These are phyloP conservation scores for Megamerina dolium DNA, from an alignment of 2,888 invertebrate genomes.

Conservation along the genomic window DNA sequence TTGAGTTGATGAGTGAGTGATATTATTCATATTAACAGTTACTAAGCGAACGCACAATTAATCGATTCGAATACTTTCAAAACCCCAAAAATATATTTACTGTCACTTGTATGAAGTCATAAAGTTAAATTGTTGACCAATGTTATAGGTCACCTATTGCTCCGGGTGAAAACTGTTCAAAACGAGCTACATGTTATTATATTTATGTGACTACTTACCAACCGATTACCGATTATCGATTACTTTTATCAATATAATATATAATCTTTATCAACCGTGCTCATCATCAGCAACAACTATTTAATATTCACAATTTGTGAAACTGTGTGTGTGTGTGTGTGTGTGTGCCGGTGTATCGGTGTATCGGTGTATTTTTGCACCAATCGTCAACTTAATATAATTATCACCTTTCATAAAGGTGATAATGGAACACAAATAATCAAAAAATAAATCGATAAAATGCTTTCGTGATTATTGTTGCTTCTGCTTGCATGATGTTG, in stretches of 20 bases:
- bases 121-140: not conserved
- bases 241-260: too few relatives aligned
- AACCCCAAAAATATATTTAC: not conserved
- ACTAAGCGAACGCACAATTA: too few relatives aligned
- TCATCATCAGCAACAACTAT: not conserved
- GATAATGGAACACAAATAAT: constrained; percentile 5
- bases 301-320: not conserved
- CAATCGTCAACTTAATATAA: constrained; percentile 29
- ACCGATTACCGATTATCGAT: too few relatives aligned
- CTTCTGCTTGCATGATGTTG: too few relatives aligned
- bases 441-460: constrained; percentile 33
- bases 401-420: constrained; percentile 29
- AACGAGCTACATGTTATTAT: too few relatives aligned
- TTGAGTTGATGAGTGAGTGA: too few relatives aligned
- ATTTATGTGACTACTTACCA: too few relatives aligned
- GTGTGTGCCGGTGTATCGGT: constrained; percentile 1
- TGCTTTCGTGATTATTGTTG: too few relatives aligned
- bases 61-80: too few relatives aligned
- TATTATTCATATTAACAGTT: too few relatives aligned
- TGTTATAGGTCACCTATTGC: too few relatives aligned
- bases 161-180: too few relatives aligned
- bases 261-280: not conserved
- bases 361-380: not conserved
- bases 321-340: not conserved
- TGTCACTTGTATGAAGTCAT: not conserved